These are phyloP conservation scores for Epinotia brunnichana DNA, from an alignment of 2,888 invertebrate species.

Conservation along the genomic window DNA sequence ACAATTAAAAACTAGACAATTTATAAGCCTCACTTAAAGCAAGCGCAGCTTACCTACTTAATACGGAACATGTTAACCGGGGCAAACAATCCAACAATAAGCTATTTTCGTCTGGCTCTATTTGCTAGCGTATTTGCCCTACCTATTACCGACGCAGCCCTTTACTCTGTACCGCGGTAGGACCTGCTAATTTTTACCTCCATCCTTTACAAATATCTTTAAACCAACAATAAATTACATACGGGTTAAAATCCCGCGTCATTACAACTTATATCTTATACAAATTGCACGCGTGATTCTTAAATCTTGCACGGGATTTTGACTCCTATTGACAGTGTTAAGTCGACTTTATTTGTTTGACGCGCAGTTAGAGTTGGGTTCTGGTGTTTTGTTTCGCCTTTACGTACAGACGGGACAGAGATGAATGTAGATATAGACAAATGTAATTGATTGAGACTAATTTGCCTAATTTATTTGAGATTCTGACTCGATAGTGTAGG, in stretches of 20 bases:
- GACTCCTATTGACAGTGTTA: conserved; percentile 35
- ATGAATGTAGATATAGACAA: conserved; percentile 8
- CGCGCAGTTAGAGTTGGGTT: conserved; percentile 40
- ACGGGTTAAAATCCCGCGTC: conserved; percentile 45
- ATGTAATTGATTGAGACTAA: conserved; percentile 36
- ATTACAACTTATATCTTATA: background rate
- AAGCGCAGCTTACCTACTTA: conserved; percentile 22
- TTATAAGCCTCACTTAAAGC: conserved; percentile 18
- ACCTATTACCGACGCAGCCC: conserved; percentile 44
- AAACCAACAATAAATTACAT: conserved; percentile 43
- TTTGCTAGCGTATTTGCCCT: conserved; percentile 43
- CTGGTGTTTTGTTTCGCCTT: conserved; percentile 44
- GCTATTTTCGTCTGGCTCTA: conserved; percentile 42
- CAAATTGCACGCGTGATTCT: conserved; percentile 7
- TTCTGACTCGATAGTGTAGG: background rate
- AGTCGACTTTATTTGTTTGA: conserved; percentile 44
- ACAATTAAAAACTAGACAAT: conserved; percentile 3
- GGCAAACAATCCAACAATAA: conserved; percentile 43
- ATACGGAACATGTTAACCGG: conserved; percentile 39
- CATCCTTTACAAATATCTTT: conserved; percentile 46
- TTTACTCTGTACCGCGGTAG: conserved; percentile 46
- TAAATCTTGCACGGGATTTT: conserved; percentile 30
- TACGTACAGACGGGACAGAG: conserved; percentile 28
- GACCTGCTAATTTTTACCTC: conserved; percentile 46
- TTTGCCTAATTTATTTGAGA: conserved; percentile 33